A percentile compares a stretch with the other conserved stretches of the same genome.
Conservation (phyloP, 2,888 invertebrate genomes). For the Tiphia femorata region DNA sequence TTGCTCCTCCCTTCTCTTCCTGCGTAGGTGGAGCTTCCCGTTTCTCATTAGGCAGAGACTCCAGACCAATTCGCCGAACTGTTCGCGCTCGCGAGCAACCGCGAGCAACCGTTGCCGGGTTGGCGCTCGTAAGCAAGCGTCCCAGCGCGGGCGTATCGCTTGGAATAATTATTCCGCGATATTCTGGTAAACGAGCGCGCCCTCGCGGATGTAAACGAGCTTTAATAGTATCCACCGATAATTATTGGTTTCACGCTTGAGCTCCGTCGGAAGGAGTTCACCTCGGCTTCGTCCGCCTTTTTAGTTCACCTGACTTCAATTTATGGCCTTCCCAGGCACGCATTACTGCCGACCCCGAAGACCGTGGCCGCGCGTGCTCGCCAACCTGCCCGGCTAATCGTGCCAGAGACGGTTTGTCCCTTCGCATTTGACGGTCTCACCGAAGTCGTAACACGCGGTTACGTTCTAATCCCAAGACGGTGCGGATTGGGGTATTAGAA, state of each 20-base stretch:
- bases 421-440: too few species aligned
- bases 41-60: constrained; percentile 30
- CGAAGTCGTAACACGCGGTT: too few species aligned
- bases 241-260: constrained; percentile 37
- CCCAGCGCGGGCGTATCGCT: constrained; percentile 14
- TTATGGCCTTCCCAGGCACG: background rate
- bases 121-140: background rate
- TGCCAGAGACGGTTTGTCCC: too few species aligned
- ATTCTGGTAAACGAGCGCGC: constrained; percentile 28
- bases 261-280: constrained; percentile 7
- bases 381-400: background rate
- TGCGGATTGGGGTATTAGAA: too few species aligned
- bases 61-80: constrained; percentile 7
- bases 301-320: too few species aligned
- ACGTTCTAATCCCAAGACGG: too few species aligned
- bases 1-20: constrained; percentile 14
- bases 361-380: background rate
- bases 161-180: constrained; percentile 41
- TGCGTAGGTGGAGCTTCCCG: constrained; percentile 22
- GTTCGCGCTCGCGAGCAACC: too few species aligned
- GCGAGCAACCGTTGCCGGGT: background rate
- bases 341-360: background rate
- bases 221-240: constrained; percentile 25
- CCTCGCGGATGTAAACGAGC: constrained; percentile 22
- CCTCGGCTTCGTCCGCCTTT: background rate